Evolutionary conservation across 2,113 vertebrate species (phyloP).

Genomic region (Oncorhynchus clarkii): DNA sequence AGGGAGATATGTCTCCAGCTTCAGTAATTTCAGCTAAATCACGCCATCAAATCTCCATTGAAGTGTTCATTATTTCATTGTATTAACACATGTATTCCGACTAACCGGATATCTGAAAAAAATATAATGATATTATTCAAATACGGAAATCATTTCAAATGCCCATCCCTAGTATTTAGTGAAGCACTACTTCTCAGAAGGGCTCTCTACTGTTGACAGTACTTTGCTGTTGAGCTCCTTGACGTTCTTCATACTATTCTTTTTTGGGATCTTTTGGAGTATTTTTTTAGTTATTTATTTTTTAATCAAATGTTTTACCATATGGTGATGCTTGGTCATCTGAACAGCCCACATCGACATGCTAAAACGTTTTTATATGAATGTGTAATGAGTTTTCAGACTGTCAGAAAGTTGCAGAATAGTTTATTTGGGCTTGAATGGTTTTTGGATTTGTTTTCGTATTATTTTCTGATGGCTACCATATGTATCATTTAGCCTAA

Average conservation of each 20-base stretch:
- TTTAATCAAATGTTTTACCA: neutral
- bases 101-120: too few relatives aligned
- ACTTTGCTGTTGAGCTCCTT: constrained; percentile 27
- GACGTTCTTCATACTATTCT: neutral
- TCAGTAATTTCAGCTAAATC: too few relatives aligned
- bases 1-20: too few relatives aligned
- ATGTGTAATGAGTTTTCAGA: neutral
- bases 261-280: neutral
- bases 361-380: neutral
- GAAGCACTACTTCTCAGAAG: constrained; percentile 38
- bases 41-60: too few relatives aligned
- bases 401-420: neutral
- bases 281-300: neutral
- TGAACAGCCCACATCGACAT: neutral
- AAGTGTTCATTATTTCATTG: too few relatives aligned
- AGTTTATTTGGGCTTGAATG: neutral
- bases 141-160: too few relatives aligned
- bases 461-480: neutral
- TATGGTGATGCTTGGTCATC: neutral
- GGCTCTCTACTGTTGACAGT: constrained; percentile 29
- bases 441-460: neutral
- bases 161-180: constrained; percentile 35
- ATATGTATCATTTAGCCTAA: neutral
- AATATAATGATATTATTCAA: too few relatives aligned
- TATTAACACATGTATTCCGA: too few relatives aligned